A percentile compares a stretch with the other conserved stretches of the same genome.
These are phyloP conservation scores for Pyralis farinalis DNA, from an alignment of 2,888 invertebrate species.

Conservation along the genomic window DNA sequence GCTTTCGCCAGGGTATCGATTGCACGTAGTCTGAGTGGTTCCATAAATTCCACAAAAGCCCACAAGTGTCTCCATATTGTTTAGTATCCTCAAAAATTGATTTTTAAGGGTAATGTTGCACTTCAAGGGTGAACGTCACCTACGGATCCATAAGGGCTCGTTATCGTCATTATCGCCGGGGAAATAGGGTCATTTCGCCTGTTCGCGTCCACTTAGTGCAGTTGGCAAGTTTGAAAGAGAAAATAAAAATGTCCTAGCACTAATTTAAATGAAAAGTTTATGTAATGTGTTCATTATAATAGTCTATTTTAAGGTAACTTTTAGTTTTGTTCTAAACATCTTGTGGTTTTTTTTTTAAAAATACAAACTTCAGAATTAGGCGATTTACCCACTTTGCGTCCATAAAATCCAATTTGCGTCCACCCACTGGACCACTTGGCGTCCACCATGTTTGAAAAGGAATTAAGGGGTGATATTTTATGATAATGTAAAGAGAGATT, in stretches of 20 bases:
- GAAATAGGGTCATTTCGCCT: constrained; percentile 15
- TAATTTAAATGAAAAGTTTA: constrained; percentile 13
- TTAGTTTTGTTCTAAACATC: constrained; percentile 10
- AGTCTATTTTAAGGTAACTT: constrained; percentile 14
- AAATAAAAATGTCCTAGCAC: constrained; percentile 16
- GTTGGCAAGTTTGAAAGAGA: constrained; percentile 19
- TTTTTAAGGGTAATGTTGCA: too few relatives aligned
- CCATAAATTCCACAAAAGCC: too few relatives aligned
- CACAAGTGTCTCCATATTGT: too few relatives aligned
- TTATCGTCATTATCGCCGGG: too few relatives aligned
- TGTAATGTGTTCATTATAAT: constrained; percentile 22
- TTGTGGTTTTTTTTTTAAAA: constrained; percentile 13
- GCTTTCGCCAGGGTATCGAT: too few relatives aligned
- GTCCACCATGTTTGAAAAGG: constrained; percentile 20
- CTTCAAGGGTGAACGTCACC: too few relatives aligned
- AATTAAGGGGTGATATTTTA: constrained; percentile 14
- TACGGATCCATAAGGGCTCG: too few relatives aligned
- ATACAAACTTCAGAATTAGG: constrained; percentile 12
- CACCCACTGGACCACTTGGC: constrained; percentile 15
- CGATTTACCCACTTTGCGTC: constrained; percentile 16
- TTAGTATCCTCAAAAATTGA: too few relatives aligned
- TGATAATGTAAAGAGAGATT: constrained; percentile 8
- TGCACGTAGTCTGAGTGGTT: too few relatives aligned
- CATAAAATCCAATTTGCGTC: constrained; percentile 16
- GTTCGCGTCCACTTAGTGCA: constrained; percentile 19